These are phyloP conservation scores for Vidua chalybeata DNA, from an alignment of 2,113 vertebrate genomes.

Conservation along the genomic window DNA sequence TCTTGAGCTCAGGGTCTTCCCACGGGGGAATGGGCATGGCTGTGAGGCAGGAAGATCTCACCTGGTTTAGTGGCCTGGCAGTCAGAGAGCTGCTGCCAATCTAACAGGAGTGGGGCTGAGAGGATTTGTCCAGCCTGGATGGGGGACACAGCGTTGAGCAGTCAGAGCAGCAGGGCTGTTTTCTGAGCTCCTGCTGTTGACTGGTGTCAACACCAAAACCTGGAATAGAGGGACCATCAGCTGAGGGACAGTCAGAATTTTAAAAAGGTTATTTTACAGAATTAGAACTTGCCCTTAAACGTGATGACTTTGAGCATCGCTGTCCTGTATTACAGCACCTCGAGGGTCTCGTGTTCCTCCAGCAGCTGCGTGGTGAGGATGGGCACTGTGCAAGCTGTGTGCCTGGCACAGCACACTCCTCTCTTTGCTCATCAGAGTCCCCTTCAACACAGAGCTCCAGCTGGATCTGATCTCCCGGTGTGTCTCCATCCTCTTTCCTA, in stretches of 20 bases:
- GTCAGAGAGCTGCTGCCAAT: not conserved
- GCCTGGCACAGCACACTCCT: conserved; percentile 55
- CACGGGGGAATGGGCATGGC: not conserved
- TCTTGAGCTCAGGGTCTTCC: not conserved
- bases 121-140: not conserved
- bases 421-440: conserved; percentile 66
- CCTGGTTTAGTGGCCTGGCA: not conserved
- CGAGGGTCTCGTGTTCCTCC: not conserved
- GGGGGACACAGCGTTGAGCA: too few species aligned
- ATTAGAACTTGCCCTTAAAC: conserved; percentile 57
- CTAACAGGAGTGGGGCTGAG: not conserved
- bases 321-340: not conserved
- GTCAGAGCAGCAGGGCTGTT: too few species aligned
- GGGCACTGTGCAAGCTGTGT: not conserved
- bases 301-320: conserved; percentile 44
- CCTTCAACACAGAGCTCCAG: not conserved
- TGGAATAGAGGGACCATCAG: not conserved
- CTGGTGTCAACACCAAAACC: not conserved
- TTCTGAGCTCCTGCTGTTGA: not conserved
- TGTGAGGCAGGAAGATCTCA: not conserved
- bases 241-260: not conserved
- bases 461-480: not conserved
- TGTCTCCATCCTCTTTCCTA: not conserved
- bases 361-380: conserved; percentile 46
- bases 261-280: conserved; percentile 36